Percentiles rank a stretch among this genome's conserved stretches.
Conservation (phyloP, 2,888 invertebrate genomes). For the Escarpia spicata region DNA sequence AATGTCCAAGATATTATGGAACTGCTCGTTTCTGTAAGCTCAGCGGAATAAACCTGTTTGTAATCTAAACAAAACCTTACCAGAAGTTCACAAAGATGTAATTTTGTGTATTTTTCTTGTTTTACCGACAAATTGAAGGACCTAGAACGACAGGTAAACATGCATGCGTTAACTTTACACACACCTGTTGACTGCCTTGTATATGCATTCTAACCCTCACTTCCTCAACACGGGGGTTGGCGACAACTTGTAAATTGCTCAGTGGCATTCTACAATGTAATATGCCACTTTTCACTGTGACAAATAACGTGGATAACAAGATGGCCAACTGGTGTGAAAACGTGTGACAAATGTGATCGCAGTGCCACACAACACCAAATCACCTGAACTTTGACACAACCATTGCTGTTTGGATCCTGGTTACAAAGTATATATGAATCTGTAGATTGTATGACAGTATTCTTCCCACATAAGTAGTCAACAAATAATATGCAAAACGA, state of each 20-base stretch:
- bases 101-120: not conserved
- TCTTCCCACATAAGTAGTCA: too few species aligned
- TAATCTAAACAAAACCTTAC: not conserved
- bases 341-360: too few species aligned
- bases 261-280: too few species aligned
- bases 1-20: not conserved
- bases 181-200: not conserved
- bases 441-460: too few species aligned
- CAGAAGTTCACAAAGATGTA: not conserved
- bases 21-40: not conserved
- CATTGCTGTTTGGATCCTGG: too few species aligned
- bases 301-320: too few species aligned
- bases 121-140: conserved; percentile 5
- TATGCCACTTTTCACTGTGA: too few species aligned
- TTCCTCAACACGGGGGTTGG: not conserved
- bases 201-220: not conserved
- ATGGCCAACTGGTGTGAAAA: too few species aligned
- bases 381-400: too few species aligned
- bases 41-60: not conserved
- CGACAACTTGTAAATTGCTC: not conserved
- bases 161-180: not conserved
- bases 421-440: too few species aligned
- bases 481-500: too few species aligned
- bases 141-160: conserved; percentile 6
- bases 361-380: too few species aligned